phyloP scores from a whole-genome alignment of 2,113 vertebrate genomes.

The Quiscalus mexicanus region DNA sequence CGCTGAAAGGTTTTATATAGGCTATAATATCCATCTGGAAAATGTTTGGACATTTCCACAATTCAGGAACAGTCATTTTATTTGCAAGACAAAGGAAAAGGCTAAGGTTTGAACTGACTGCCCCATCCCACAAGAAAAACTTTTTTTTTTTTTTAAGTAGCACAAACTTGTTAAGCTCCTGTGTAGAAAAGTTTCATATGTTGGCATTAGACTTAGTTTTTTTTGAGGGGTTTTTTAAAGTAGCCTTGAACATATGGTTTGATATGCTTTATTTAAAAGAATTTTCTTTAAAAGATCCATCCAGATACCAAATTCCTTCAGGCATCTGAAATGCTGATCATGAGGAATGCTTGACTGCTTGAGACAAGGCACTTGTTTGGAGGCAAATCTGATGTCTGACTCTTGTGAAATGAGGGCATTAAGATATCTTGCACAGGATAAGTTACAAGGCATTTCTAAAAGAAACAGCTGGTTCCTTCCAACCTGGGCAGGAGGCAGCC shows the following conservation, averaged over 20 bases:
- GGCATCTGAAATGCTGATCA: background rate
- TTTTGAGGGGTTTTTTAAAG: background rate
- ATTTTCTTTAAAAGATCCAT: background rate
- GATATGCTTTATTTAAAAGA: background rate
- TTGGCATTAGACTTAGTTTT: background rate
- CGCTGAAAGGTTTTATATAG: constrained; percentile 11
- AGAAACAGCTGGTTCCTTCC: background rate
- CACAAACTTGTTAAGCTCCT: background rate
- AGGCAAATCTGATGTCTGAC: background rate
- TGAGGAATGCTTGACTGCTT: background rate
- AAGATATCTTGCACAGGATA: background rate
- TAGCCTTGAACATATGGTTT: background rate
- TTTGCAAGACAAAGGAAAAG: constrained; percentile 4
- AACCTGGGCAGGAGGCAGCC: background rate
- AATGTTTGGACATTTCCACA: background rate
- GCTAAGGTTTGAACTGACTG: background rate
- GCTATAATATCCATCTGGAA: background rate
- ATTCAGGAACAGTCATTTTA: background rate
- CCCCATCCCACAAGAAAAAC: background rate
- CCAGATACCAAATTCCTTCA: background rate
- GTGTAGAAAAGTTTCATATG: background rate
- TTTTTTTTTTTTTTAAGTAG: background rate
- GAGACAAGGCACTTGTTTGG: background rate
- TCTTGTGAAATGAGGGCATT: background rate
- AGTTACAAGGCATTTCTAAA: background rate